These are phyloP conservation scores for Ciconia boyciana DNA, from an alignment of 2,113 vertebrate genomes.

Conservation along the genomic window DNA sequence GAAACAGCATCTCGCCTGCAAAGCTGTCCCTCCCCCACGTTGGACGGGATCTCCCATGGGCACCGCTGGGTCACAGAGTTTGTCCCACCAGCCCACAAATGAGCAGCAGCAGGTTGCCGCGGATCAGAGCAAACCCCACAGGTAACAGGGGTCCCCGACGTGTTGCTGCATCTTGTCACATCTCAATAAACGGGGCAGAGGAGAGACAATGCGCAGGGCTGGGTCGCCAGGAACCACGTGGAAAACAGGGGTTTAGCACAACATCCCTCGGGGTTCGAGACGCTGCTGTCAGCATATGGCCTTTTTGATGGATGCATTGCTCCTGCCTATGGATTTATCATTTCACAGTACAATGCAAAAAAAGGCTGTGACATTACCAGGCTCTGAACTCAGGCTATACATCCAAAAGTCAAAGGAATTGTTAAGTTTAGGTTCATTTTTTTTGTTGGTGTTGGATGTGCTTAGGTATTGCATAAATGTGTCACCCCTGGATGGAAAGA, in stretches of 20 bases:
- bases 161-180: background rate
- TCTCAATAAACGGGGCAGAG: background rate
- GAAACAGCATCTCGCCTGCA: background rate
- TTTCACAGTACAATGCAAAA: background rate
- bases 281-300: background rate
- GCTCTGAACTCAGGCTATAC: background rate
- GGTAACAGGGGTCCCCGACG: background rate
- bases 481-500: background rate
- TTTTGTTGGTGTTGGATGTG: background rate
- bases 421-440: background rate
- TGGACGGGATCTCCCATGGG: background rate
- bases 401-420: background rate
- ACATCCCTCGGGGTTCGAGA: background rate
- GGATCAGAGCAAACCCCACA: background rate
- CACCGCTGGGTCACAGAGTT: background rate
- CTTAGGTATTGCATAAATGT: background rate
- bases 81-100: background rate
- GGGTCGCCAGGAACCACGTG: accelerated
- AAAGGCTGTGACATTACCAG: background rate
- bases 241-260: background rate
- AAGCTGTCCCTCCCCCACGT: background rate
- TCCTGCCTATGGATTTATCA: background rate
- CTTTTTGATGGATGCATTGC: background rate
- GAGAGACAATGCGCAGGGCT: accelerated
- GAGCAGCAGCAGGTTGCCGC: background rate